Conservation (phyloP, 2,113 vertebrate genomes). For the Vombatus ursinus region DNA sequence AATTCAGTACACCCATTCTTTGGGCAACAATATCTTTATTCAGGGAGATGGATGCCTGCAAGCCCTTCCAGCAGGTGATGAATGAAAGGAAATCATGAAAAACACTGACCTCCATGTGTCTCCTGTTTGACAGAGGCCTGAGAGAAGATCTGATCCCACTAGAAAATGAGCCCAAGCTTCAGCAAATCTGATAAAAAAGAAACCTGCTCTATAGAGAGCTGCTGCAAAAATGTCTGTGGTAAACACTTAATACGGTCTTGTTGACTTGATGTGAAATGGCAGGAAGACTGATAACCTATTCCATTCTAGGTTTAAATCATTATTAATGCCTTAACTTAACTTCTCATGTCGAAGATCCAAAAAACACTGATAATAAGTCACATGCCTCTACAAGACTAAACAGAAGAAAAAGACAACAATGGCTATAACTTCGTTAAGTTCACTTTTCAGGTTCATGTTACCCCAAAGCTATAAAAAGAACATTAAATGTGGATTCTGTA, state of each 20-base stretch:
- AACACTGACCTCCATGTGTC: not conserved
- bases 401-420: conserved; percentile 2
- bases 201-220: not conserved
- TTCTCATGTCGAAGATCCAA: not conserved
- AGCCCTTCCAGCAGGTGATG: conserved; percentile 3
- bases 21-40: not conserved
- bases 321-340: not conserved
- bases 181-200: not conserved
- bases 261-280: not conserved
- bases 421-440: not conserved
- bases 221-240: not conserved
- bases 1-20: conserved; percentile 13
- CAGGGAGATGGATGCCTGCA: not conserved
- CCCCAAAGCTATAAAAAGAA: not conserved
- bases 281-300: not conserved
- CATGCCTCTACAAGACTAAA: not conserved
- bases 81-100: conserved; percentile 27
- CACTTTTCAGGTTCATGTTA: not conserved
- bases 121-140: not conserved
- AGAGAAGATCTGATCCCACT: not conserved
- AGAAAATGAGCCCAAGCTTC: not conserved
- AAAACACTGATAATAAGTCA: not conserved
- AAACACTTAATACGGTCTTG: not conserved
- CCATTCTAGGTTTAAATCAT: not conserved
- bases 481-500: not conserved